A percentile compares a stretch with the other conserved stretches of the same genome.
phyloP scores from a whole-genome alignment of 2,113 vertebrate species.

The Malurus alboscapulatus region DNA sequence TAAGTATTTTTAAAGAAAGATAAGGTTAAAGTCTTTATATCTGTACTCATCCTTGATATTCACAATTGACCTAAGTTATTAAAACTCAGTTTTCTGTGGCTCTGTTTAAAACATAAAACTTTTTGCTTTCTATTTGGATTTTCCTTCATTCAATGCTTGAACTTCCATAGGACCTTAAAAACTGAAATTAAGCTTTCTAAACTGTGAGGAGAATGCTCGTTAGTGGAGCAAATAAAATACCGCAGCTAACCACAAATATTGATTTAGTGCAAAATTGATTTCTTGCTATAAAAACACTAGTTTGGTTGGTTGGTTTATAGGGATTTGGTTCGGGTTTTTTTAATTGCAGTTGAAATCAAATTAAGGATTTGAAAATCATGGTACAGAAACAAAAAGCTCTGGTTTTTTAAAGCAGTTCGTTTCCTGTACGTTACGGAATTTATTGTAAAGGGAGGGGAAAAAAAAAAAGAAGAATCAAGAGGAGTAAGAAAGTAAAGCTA shows the following conservation, averaged over 20 bases:
- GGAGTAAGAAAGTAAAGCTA: neutral
- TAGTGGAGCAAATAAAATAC: neutral
- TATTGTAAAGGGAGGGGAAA: rapidly evolving
- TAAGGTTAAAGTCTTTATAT: neutral
- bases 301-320: neutral
- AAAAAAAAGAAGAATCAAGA: too few species aligned
- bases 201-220: neutral
- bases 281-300: neutral
- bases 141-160: neutral
- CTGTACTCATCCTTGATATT: neutral
- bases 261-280: neutral
- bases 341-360: neutral
- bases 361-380: neutral
- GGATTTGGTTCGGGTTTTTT: neutral
- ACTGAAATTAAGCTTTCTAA: neutral
- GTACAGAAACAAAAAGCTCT: neutral
- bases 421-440: neutral
- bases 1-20: neutral
- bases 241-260: neutral
- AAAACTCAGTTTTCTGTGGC: neutral
- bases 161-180: neutral
- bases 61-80: neutral
- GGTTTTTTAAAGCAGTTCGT: neutral
- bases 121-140: neutral
- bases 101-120: neutral